A percentile compares a stretch with the other conserved stretches of the same genome.
phyloP scores from a whole-genome alignment of 1,140 invertebrate species.

The Octopus bimaculoides region DNA sequence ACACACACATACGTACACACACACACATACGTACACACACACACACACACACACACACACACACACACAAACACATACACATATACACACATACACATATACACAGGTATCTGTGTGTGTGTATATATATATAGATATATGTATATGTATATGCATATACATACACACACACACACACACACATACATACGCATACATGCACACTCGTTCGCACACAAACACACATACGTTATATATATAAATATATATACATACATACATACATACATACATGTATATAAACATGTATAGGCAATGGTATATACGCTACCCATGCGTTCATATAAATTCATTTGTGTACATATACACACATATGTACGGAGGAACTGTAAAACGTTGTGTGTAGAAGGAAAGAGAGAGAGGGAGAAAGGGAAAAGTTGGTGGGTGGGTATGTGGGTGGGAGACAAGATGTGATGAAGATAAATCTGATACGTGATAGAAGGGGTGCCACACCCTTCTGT shows the following conservation, averaged over 20 bases:
- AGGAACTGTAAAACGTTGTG: too few relatives aligned
- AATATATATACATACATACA: not conserved
- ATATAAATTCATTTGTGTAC: not conserved
- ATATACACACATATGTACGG: too few relatives aligned
- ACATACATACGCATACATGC: not conserved
- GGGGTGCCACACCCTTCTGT: too few relatives aligned
- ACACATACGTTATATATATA: not conserved
- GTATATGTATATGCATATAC: not conserved
- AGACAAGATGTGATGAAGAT: too few relatives aligned
- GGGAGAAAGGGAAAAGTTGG: too few relatives aligned
- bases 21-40: not conserved
- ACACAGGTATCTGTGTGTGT: too few relatives aligned
- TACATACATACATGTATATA: too few relatives aligned
- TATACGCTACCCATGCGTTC: not conserved
- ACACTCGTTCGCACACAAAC: not conserved
- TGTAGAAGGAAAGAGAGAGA: too few relatives aligned
- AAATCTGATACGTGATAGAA: too few relatives aligned
- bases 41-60: not conserved
- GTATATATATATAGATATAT: not conserved
- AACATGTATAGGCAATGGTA: too few relatives aligned
- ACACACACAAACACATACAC: not conserved
- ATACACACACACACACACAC: not conserved
- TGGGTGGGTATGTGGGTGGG: too few relatives aligned
- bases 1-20: not conserved
- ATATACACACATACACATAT: too few relatives aligned